phyloP scores from a whole-genome alignment of 2,797 vertebrate species.

The Xenentodon cancila region DNA sequence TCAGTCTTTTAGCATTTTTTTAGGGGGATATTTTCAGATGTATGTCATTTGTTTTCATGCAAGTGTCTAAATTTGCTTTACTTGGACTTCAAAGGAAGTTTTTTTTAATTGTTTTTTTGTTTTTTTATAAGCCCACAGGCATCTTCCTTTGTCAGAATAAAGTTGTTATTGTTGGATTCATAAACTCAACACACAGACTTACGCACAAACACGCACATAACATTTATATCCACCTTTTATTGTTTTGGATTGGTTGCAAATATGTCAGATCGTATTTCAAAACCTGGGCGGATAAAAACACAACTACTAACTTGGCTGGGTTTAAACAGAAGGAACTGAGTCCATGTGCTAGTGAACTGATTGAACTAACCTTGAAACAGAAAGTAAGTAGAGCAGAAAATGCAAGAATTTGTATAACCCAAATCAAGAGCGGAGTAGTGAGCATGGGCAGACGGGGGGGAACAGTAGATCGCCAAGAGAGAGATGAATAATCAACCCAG shows the following conservation, averaged over 20 bases:
- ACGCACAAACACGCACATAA: not conserved
- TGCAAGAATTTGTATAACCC: conserved; percentile 6
- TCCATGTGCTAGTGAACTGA: conserved; percentile 4
- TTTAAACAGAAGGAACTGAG: not conserved
- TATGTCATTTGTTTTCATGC: no score
- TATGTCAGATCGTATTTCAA: conserved; percentile 10
- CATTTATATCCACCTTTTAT: not conserved
- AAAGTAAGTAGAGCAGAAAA: conserved; percentile 1
- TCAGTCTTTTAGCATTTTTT: no score
- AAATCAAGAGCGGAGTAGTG: not conserved
- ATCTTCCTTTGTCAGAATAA: not conserved
- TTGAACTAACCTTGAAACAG: conserved; percentile 9
- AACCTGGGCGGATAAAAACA: conserved; percentile 9
- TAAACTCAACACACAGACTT: not conserved
- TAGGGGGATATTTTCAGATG: no score
- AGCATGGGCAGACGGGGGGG: not conserved
- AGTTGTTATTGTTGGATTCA: conserved; percentile 1
- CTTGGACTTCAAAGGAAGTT: no score
- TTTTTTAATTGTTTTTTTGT: no score
- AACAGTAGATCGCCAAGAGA: conserved; percentile 13
- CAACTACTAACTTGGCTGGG: not conserved
- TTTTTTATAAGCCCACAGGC: no score
- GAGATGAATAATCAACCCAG: conserved; percentile 56
- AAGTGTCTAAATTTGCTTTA: no score
- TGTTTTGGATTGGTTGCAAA: not conserved